These are phyloP conservation scores for Graptemys geographica DNA, from an alignment of 2,797 vertebrate genomes.

Conservation along the genomic window DNA sequence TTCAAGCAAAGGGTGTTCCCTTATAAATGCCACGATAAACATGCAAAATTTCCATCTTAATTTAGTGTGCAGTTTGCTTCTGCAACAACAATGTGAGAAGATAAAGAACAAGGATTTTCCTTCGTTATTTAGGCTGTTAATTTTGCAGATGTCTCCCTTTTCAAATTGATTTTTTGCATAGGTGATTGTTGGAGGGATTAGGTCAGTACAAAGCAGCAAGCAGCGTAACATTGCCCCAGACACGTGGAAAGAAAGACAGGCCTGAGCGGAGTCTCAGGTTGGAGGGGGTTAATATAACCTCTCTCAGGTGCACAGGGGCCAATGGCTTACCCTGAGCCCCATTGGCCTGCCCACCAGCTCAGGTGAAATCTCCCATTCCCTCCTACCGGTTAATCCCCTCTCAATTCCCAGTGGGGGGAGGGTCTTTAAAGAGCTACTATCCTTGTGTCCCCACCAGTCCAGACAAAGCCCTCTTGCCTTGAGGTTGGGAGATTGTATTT, in stretches of 20 bases:
- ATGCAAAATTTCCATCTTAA: neutral
- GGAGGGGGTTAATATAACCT: neutral
- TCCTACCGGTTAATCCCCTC: neutral
- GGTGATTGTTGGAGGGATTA: neutral
- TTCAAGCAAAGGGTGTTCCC: neutral
- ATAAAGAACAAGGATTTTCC: neutral
- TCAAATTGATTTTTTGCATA: neutral
- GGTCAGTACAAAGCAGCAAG: neutral
- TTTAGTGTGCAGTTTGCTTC: neutral
- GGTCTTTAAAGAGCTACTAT: neutral
- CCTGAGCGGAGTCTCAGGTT: neutral
- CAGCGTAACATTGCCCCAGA: neutral
- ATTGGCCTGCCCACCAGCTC: neutral
- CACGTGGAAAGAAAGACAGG: neutral
- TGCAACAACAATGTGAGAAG: neutral
- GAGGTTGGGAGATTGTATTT: neutral
- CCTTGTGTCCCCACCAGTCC: neutral
- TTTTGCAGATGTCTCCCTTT: neutral
- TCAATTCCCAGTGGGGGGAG: neutral
- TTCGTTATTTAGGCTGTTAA: neutral
- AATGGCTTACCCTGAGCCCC: neutral
- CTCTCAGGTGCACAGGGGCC: neutral
- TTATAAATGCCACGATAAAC: neutral
- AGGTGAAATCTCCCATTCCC: neutral
- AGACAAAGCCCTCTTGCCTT: neutral